phyloP scores from a whole-genome alignment of 2,113 vertebrate species.

The Taxidea taxus region DNA sequence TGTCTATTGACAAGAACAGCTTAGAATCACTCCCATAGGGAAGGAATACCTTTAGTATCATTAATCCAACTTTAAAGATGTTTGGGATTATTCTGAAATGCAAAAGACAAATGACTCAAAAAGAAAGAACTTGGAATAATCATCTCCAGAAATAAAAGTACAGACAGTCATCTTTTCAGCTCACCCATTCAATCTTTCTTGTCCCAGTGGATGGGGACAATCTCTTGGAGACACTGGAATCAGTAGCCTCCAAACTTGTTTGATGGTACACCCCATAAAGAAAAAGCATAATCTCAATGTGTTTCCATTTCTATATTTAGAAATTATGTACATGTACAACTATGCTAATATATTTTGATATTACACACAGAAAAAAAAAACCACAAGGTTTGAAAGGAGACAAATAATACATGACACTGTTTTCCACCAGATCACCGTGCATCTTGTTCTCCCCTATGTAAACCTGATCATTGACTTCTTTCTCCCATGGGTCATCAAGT shows the following conservation, averaged over 20 bases:
- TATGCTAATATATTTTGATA: background rate
- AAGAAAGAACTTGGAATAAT: background rate
- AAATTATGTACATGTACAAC: background rate
- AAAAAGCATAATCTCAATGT: background rate
- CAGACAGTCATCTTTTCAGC: background rate
- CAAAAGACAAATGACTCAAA: background rate
- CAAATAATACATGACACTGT: background rate
- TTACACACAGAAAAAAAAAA: background rate
- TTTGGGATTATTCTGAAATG: conserved; percentile 10
- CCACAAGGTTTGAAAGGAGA: background rate
- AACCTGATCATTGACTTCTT: background rate
- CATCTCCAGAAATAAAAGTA: background rate
- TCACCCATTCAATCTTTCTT: background rate
- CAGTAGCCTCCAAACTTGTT: background rate
- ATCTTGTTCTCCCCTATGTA: background rate
- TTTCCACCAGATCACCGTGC: background rate
- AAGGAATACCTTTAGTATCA: background rate
- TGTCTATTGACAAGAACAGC: background rate
- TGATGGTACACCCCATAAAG: background rate
- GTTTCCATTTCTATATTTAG: background rate
- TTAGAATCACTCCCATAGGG: background rate
- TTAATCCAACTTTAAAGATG: background rate
- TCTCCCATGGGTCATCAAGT: background rate
- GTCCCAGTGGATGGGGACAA: background rate
- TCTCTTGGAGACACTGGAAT: background rate